Percentiles rank a stretch among this genome's conserved stretches.
phyloP scores from a whole-genome alignment of 1,140 invertebrate genomes.

The Zelostemma sp. region DNA sequence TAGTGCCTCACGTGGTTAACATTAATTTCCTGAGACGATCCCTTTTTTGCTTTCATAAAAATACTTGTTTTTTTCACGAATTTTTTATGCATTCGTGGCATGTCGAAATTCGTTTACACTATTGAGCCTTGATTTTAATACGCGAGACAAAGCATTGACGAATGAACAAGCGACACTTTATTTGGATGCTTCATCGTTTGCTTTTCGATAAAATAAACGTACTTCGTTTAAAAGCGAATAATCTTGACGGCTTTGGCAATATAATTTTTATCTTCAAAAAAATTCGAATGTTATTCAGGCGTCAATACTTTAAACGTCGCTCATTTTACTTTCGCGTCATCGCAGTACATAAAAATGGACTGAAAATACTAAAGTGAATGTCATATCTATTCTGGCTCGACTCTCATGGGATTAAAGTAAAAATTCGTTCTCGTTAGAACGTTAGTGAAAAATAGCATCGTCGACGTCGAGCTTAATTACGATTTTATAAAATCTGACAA shows the following conservation, averaged over 20 bases:
- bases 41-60: background rate
- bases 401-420: constrained; percentile 5
- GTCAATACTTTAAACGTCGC: too few relatives aligned
- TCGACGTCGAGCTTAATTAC: background rate
- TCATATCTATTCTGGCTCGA: background rate
- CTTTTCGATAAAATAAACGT: too few relatives aligned
- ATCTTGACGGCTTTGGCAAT: background rate
- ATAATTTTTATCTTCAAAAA: too few relatives aligned
- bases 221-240: background rate
- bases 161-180: too few relatives aligned
- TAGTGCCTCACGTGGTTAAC: too few relatives aligned
- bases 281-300: too few relatives aligned
- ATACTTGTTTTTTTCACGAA: background rate
- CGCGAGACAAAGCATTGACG: too few relatives aligned
- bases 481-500: background rate
- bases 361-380: constrained; percentile 19
- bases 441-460: constrained; percentile 21
- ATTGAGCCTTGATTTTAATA: too few relatives aligned
- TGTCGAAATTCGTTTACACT: too few relatives aligned
- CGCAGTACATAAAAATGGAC: constrained; percentile 13
- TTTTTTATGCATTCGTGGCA: background rate
- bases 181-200: too few relatives aligned
- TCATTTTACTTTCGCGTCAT: constrained; percentile 2
- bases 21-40: background rate
- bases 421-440: constrained; percentile 3